Conservation (phyloP, 1,140 invertebrate species). For the Pissodes strobi region DNA sequence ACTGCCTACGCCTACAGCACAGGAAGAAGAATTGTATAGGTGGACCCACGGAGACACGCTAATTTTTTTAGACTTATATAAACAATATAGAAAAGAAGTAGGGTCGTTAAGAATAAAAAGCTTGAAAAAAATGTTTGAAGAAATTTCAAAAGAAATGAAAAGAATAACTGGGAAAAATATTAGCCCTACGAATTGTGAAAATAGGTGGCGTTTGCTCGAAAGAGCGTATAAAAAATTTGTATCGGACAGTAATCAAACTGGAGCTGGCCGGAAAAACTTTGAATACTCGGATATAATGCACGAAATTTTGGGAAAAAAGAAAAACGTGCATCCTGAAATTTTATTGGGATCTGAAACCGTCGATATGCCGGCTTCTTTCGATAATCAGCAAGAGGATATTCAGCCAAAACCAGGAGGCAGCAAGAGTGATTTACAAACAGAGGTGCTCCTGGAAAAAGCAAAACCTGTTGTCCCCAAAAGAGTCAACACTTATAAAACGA, state of each 20-base stretch:
- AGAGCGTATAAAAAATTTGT: background rate
- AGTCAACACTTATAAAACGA: too few species aligned
- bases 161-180: background rate
- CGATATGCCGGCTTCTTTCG: background rate
- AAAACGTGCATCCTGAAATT: constrained; percentile 19
- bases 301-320: constrained; percentile 13
- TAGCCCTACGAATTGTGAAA: background rate
- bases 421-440: too few species aligned
- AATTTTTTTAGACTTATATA: background rate
- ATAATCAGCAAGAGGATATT: background rate
- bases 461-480: too few species aligned
- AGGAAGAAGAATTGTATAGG: background rate
- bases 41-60: background rate
- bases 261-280: constrained; percentile 7
- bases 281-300: constrained; percentile 2
- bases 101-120: background rate
- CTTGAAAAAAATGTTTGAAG: background rate
- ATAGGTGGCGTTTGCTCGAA: background rate
- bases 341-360: background rate
- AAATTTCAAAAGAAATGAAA: background rate
- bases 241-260: too few species aligned
- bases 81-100: too few species aligned
- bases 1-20: too few species aligned
- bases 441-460: too few species aligned
- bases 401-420: too few species aligned